Evolutionary conservation across 1,140 invertebrate genomes (phyloP).

Genomic region (Drosophila repleta): DNA sequence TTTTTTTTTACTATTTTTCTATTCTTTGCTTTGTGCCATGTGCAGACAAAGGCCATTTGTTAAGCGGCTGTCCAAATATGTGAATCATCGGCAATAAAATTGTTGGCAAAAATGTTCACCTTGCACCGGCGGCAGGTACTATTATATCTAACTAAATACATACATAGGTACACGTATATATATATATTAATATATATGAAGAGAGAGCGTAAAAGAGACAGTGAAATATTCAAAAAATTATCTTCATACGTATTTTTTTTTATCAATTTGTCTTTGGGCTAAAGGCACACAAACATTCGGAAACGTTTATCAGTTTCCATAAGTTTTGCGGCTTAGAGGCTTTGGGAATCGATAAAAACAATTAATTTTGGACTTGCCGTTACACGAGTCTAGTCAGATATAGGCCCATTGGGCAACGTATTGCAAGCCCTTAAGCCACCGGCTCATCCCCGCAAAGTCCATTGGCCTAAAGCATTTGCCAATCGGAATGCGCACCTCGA

Average conservation of each 20-base stretch:
- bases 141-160: conserved; percentile 1
- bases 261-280: conserved; percentile 6
- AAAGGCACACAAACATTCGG: neutral
- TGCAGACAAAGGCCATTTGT: conserved; percentile 26
- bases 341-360: conserved; percentile 48
- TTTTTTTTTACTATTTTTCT: neutral
- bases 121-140: neutral
- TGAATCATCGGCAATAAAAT: conserved; percentile 50
- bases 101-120: conserved; percentile 3
- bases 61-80: conserved; percentile 31
- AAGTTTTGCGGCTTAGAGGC: conserved; percentile 19
- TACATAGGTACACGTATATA: neutral
- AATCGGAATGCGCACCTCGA: neutral
- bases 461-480: neutral
- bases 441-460: neutral
- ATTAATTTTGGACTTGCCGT: neutral
- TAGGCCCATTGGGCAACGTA: neutral
- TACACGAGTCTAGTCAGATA: neutral
- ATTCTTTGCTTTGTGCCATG: neutral
- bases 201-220: too few species aligned
- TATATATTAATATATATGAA: conserved; percentile 3
- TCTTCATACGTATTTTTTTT: conserved; percentile 19
- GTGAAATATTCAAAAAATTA: neutral
- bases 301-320: neutral
- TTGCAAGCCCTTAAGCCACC: neutral